Evolutionary conservation across 1,140 invertebrate species (phyloP), one percentile per base, ranked within the genome.

Genomic region (Ceratosolen solmsi): DNA sequence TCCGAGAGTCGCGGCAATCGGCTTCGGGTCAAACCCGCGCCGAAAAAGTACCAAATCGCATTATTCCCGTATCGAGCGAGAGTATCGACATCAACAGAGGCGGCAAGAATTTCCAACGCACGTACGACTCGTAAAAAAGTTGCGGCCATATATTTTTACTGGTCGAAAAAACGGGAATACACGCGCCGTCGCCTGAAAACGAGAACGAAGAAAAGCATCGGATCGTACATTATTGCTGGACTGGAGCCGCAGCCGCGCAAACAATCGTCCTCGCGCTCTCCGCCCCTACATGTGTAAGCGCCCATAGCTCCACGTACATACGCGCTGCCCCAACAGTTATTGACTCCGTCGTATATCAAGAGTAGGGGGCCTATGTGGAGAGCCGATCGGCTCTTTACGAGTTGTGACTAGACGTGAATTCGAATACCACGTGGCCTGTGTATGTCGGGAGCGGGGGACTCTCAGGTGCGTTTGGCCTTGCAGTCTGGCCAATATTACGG

Each of bases 301-400:
- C 25, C 13, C 13, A 7, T 13, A 25, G 25, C 22, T n/a, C n/a
- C n/a, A n/a, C n/a, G 33, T 2, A 36, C 60, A 65, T 22, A 36
- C 17, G 17, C 60, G 33, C 30, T 20, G 22, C 63, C 17, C 60
- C 17, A 25, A 38, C 63, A 68, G 30, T 38, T 68, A 38, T 38
- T 38, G 63, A 7, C 36, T 68, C 63, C 33, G 63, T 38, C 63
- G 63, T 68, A 38, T 68, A 68, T 68, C 36, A 68, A 68, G 33
- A 38, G 20, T 22, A 54, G 51, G 17, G 36, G 60, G 30, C 30
- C 15, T 36, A 36, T 36, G 30, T 65, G 60, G 25, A 13, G 30
- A 65, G 33, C 22, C 33, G 36, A 38, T 68, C 33, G 58, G 8
- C 27, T 65, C 15, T 63, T 63, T 63, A 63, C 58, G 58, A 63